Evolutionary conservation across 2,113 vertebrate genomes (phyloP).

Genomic region (Petaurus breviceps): DNA sequence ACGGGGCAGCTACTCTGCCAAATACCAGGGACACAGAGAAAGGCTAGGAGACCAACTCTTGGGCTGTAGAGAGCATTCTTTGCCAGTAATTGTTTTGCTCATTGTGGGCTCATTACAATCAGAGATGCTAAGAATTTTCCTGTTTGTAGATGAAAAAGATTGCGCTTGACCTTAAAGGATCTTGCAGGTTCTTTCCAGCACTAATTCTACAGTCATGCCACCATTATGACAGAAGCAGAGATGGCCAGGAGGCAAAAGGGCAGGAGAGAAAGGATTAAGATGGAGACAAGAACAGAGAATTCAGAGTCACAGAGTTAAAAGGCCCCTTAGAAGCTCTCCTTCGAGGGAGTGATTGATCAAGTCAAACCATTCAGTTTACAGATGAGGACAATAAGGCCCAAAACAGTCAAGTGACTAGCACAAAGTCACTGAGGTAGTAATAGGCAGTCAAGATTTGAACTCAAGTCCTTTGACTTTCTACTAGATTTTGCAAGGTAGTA

Average conservation of each 20-base stretch:
- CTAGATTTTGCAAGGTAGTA: not conserved
- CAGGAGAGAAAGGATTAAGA: not conserved
- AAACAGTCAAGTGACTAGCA: not conserved
- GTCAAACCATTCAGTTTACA: not conserved
- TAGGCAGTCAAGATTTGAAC: not conserved
- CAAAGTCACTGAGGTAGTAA: not conserved
- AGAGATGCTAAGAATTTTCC: not conserved
- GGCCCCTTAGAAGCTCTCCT: not conserved
- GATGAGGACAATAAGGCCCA: not conserved
- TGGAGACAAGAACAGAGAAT: not conserved
- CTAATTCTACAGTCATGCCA: not conserved
- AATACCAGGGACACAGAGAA: not conserved
- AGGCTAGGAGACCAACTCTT: not conserved
- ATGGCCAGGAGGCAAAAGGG: not conserved
- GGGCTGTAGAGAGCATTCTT: not conserved
- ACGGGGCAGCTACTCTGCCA: not conserved
- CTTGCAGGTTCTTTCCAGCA: not conserved
- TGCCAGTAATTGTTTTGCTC: not conserved
- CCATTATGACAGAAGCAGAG: not conserved
- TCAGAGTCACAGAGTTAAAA: not conserved
- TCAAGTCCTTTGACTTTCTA: not conserved
- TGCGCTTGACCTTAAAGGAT: not conserved
- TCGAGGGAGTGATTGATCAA: not conserved
- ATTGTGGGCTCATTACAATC: not conserved
- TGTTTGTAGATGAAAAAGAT: not conserved